Evolutionary conservation across 1,140 invertebrate species (phyloP), one percentile per base, ranked within the genome.

Genomic region (Apis dorsata): DNA sequence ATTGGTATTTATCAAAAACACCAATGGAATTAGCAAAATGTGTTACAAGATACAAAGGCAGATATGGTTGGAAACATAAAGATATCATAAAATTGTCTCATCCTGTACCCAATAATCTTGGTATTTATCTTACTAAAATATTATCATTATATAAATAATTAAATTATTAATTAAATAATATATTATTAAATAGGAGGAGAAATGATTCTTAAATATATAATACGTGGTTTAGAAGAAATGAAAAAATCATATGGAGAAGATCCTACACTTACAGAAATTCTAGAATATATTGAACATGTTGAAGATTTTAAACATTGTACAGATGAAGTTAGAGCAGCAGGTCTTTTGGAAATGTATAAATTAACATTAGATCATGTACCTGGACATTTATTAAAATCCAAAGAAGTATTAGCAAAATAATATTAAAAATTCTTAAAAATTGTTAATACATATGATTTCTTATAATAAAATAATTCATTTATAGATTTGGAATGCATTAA

Each of bases 21-120:
- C 94, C 96, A 7, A 91, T 95, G 86, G 94, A 95, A 68, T 91
- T 97, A 10, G 95, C 95, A 4, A 94, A 95, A 86, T 95, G 95
- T 75, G 93, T 96, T 0, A 96, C 95, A 2, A 95, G 95, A 90
- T 96, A 95, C 55, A 94, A 94, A 84, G 94, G 94, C 3, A 94
- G 95, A 85, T 94, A 96, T 88, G 95, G 95, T 2, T 96, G 96
- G 93, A 95, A 95, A 3, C 96, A 97, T 90, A 95, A 95, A 83
- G 96, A 96, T 86, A 92, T 97, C 12, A 91, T 97, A 2, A 95
- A 95, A 84, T 94, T 97, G 59, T 94, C 95, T 28, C 96, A 97
- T 93, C 95, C 95, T 86, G 73, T 92, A 79, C 65, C 86, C 60
- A 86, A 92, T 28, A 90, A 90, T 84, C 93, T 94, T 92, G 94